Evolutionary conservation across 1,140 invertebrate species (phyloP).

Genomic region (Coptotermes formosanus): DNA sequence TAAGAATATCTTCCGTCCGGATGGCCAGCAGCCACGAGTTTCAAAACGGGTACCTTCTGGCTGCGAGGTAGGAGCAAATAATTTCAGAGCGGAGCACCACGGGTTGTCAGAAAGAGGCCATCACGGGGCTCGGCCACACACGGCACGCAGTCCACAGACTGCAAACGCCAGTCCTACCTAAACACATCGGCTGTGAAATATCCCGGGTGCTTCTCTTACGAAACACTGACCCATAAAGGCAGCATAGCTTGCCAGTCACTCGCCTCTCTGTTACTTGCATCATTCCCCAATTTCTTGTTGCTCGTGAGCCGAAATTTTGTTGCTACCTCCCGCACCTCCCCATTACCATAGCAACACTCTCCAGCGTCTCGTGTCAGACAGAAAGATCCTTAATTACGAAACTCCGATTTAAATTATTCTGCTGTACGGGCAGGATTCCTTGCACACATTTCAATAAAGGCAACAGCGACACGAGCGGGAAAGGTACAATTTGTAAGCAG

Average conservation of each 20-base stretch:
- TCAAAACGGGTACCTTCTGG: too few species aligned
- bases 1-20: too few species aligned
- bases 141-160: too few species aligned
- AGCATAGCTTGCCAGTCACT: neutral
- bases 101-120: too few species aligned
- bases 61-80: too few species aligned
- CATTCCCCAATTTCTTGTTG: neutral
- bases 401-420: conserved; percentile 30
- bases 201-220: neutral
- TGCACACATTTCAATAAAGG: neutral
- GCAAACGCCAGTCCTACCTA: too few species aligned
- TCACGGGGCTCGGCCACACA: too few species aligned
- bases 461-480: neutral
- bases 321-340: neutral
- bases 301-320: neutral
- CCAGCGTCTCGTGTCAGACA: conserved; percentile 21
- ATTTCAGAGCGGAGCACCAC: too few species aligned
- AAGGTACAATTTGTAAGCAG: neutral
- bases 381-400: conserved; percentile 27
- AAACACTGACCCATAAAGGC: neutral
- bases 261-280: neutral
- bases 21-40: too few species aligned
- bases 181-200: neutral
- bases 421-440: neutral
- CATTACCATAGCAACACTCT: conserved; percentile 2